Conservation (phyloP, 2,113 vertebrate genomes). For the Mesoclemmys tuberculata region DNA sequence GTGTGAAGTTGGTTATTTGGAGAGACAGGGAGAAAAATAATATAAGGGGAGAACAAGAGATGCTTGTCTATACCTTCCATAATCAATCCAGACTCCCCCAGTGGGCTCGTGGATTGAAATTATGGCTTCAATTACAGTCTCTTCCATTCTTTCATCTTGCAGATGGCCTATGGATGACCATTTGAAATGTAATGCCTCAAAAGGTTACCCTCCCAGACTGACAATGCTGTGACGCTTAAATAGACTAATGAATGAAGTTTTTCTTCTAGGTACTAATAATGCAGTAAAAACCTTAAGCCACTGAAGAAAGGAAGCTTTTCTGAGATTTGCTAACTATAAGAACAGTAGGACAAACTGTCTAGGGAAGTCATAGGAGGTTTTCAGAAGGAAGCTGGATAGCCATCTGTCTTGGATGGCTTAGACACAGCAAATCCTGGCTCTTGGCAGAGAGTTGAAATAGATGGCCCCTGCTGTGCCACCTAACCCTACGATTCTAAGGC, state of each 20-base stretch:
- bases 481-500: neutral
- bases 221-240: neutral
- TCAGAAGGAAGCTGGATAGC: neutral
- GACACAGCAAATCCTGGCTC: neutral
- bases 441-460: neutral
- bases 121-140: fast-evolving
- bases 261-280: neutral
- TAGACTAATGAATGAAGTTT: neutral
- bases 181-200: no score
- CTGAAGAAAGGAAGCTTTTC: no score
- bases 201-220: neutral
- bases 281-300: neutral
- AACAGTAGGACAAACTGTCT: no score
- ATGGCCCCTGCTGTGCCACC: no score
- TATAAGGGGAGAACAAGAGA: neutral
- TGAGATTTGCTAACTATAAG: no score
- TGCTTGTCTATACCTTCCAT: neutral
- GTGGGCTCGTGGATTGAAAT: neutral
- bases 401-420: neutral
- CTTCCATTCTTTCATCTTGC: neutral
- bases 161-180: neutral
- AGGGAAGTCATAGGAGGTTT: no score
- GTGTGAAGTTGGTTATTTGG: neutral
- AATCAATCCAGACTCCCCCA: neutral
- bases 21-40: neutral